These are phyloP conservation scores for Megaceryle torquata DNA, from an alignment of 2,113 vertebrate genomes.

Conservation along the genomic window DNA sequence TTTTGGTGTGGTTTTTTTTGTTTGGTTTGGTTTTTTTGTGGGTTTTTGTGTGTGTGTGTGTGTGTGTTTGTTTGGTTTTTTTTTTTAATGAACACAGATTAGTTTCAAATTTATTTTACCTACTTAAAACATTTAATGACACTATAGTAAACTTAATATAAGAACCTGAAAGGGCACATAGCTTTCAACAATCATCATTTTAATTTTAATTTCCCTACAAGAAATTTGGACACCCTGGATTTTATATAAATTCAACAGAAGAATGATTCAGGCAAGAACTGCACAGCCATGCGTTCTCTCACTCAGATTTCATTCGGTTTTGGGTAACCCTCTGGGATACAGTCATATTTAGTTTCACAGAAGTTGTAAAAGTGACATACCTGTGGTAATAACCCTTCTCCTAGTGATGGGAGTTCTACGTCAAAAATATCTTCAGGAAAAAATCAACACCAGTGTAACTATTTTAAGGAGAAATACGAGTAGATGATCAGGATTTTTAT, in stretches of 20 bases:
- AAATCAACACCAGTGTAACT: not conserved
- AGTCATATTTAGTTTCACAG: not conserved
- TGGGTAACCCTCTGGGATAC: not conserved
- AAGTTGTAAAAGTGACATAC: not conserved
- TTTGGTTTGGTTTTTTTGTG: too few relatives aligned
- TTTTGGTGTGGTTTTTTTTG: too few relatives aligned
- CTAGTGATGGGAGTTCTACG: not conserved
- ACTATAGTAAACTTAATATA: not conserved
- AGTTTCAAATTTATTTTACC: not conserved
- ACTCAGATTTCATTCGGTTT: not conserved
- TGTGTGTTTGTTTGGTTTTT: not conserved
- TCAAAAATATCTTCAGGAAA: not conserved
- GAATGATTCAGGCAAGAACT: not conserved
- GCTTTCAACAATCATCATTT: fast-evolving
- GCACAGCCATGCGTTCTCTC: not conserved
- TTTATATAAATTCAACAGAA: not conserved
- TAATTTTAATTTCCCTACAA: not conserved
- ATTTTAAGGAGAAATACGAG: not conserved
- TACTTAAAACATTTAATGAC: not conserved
- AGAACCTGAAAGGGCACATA: not conserved
- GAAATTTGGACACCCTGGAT: not conserved
- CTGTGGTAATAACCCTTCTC: not conserved
- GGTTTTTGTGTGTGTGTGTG: too few relatives aligned
- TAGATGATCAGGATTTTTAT: not conserved
- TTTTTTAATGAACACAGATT: not conserved